Base-by-base conservation (phyloP, 30 jellyfish, hydroid and myxozoan species). In the Nemopilema nomurai region DNA sequence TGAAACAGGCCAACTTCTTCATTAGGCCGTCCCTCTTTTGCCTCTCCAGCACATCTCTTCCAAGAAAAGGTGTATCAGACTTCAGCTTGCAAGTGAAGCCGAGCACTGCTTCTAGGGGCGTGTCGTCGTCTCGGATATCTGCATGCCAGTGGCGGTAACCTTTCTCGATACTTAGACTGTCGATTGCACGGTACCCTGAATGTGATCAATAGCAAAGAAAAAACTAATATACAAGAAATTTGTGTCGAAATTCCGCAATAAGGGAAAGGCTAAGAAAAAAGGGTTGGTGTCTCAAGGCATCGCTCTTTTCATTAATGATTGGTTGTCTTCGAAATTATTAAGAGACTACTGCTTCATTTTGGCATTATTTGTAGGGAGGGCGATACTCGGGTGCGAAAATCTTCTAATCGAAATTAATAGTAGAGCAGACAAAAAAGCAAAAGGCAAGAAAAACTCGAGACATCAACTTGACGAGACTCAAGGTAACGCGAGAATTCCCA, bases 71-170 rank as follows among this genome's bases (percentile, higher is more conserved):
- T 4, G 94, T 94, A 33, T 89, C 99, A 1, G 97, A 22, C 74
- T 94, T 94, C 77, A 94, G 79, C 68, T 94, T 94, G 49, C 99
- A 94, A 0, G 99, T 94, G 87, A 94, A 94, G n/a, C 87, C 99
- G 27, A 94, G 95, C 13, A 80, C 97, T 0, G 97, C 97, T 52
- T 94, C 99, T 29, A 94, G 72, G 18, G 99, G 99, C 20, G 97
- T 94, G 62, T 94, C 99, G 64, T 89, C 97, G 71, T 89, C 99
- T 13, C 99, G 81, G 49, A 94, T 86, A 50, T 94, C 99, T 27
- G 97, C 97, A 82, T 94, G 99, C 99, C 99, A 94, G 74, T 94
- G 99, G 67, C 99, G 99, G 65, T 94, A 94, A 0, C 99, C 99
- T 73, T 94, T 94, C 72, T 94, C 99, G 70, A 94, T 94, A 72